Conservation (phyloP, 2,888 invertebrate genomes). For the Volucella inanis region DNA sequence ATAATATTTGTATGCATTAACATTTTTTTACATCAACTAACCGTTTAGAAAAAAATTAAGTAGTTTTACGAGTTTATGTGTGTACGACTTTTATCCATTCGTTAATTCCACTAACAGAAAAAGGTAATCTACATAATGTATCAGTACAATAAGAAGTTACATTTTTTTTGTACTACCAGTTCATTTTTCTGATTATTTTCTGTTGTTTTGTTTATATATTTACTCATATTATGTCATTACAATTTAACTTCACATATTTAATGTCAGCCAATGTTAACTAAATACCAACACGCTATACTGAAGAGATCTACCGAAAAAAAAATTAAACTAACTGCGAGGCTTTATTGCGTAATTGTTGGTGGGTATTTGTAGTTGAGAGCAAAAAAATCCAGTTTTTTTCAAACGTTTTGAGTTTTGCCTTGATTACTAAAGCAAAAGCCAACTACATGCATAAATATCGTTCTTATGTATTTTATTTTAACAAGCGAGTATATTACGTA, state of each 20-base stretch:
- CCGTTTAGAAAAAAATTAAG: too few relatives aligned
- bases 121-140: slow-evolving; percentile 11
- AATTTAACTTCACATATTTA: slow-evolving; percentile 30
- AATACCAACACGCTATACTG: slow-evolving; percentile 21
- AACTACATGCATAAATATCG: too few relatives aligned
- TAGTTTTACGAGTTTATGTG: too few relatives aligned
- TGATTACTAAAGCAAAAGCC: not conserved
- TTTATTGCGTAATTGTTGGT: slow-evolving; percentile 9
- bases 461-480: too few relatives aligned
- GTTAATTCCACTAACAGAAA: not conserved
- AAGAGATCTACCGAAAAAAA: not conserved
- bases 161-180: not conserved
- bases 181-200: not conserved
- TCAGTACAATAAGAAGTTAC: not conserved
- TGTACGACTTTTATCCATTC: too few relatives aligned
- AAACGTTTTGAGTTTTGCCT: slow-evolving; percentile 8
- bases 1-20: too few relatives aligned
- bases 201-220: slow-evolving; percentile 8
- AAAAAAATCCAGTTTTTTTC: slow-evolving; percentile 40
- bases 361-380: slow-evolving; percentile 6
- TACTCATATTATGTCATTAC: slow-evolving; percentile 38
- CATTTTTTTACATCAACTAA: too few relatives aligned
- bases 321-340: slow-evolving; percentile 1
- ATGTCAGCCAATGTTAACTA: slow-evolving; percentile 1
- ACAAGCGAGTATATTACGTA: too few relatives aligned